phyloP scores from a whole-genome alignment of 1,140 invertebrate species.

The Apis florea region DNA sequence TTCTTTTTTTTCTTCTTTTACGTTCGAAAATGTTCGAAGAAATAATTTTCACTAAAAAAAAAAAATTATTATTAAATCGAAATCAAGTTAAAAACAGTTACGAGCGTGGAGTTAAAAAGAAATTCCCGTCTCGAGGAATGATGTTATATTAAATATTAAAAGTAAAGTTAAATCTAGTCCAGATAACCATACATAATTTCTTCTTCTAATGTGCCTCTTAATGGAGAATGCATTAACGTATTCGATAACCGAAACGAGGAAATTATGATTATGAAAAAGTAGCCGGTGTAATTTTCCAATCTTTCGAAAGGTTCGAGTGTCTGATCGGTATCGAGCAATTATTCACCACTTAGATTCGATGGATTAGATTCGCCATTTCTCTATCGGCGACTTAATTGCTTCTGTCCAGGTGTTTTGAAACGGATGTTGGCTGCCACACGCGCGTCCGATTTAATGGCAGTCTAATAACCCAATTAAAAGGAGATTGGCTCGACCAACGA shows the following conservation, averaged over 20 bases:
- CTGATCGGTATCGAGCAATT: neutral
- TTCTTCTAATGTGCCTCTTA: neutral
- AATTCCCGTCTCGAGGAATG: neutral
- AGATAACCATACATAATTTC: neutral
- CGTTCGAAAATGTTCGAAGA: neutral
- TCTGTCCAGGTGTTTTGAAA: conserved; percentile 15
- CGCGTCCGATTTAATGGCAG: conserved; percentile 64
- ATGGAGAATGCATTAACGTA: neutral
- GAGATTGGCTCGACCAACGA: conserved; percentile 62
- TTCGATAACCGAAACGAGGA: no score
- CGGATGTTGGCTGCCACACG: conserved; percentile 24
- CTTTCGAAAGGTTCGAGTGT: neutral
- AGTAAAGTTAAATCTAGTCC: conserved; percentile 9
- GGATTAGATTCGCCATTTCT: neutral
- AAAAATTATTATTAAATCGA: neutral
- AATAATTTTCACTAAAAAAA: no score
- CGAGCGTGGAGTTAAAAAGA: conserved; percentile 2
- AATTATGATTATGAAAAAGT: no score
- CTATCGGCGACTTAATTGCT: conserved; percentile 27
- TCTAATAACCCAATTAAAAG: conserved; percentile 74
- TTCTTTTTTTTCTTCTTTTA: neutral
- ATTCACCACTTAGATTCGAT: conserved; percentile 12
- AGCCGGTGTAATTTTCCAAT: no score
- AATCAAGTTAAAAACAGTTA: conserved; percentile 2
- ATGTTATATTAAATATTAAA: conserved; percentile 15